Evolutionary conservation across 2,888 invertebrate species (phyloP), one percentile per base, ranked within the genome.

Genomic region (Macaria liturata): DNA sequence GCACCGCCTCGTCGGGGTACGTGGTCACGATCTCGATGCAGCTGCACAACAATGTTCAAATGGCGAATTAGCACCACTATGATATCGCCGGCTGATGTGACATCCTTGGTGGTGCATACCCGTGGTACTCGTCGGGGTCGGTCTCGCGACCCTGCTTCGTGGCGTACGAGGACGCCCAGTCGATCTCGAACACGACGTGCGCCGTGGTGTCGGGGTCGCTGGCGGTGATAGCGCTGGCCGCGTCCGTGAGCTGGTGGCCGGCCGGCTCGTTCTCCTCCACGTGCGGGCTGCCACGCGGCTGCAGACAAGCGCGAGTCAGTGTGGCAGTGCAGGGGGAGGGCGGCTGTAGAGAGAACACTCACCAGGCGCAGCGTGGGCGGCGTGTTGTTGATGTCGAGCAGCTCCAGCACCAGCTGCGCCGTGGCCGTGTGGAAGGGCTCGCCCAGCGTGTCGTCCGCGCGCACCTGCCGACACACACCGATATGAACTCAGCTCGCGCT

Each of bases 351-450:
- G 39, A 39, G n/a, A n/a, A 9, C 4, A 69, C 85, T 86, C 83
- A 95, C 95, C 89, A 94, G 79, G 59, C 86, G 80, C 9, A 96
- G 91, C 44, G 88, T 91, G 0, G 96, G 96, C 0, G 94, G 93
- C 55, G 95, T 95, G 76, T 96, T 96, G 80, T 96, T 96, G 46
- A 96, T 93, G 80, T 96, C 96, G 4, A 83, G 69, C 0, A 96
- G 88, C 53, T 91, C 87, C 40, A 96, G 94, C 32, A 89, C 91
- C 7, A 95, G 74, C 65, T 94, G 93, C 0, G 93, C 84, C 7
- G 91, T 93, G 0, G 88, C 82, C 0, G 82, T 88, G 75, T 94
- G 91, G 62, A 73, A 77, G 0, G 85, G 79, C n/a, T 75, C 82
- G 4, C 85, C 79, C 3, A 93, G 72, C 0, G 91, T 91, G 64